These are phyloP conservation scores for Mamestra brassicae DNA, from an alignment of 2,888 invertebrate genomes.

Conservation along the genomic window DNA sequence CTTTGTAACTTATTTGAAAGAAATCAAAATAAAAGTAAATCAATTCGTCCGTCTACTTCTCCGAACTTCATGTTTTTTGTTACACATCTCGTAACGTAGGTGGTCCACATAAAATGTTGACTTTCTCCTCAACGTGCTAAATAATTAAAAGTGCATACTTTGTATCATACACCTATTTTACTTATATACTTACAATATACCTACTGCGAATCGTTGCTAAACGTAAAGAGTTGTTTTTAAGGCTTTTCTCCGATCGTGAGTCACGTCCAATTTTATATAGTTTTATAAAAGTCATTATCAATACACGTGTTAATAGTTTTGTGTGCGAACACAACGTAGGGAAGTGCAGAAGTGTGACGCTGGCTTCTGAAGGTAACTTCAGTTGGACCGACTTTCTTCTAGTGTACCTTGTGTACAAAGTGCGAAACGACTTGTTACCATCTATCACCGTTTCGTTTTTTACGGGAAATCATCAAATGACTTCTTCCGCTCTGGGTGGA, in stretches of 20 bases:
- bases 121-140: constrained; percentile 46
- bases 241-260: constrained; percentile 41
- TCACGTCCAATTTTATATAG: constrained; percentile 48
- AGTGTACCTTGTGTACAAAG: no score
- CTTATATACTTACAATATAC: not conserved
- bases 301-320: constrained; percentile 24
- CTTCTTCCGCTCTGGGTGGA: no score
- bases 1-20: not conserved
- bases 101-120: constrained; percentile 32
- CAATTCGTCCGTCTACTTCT: constrained; percentile 2
- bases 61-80: constrained; percentile 6
- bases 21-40: constrained; percentile 6
- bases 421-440: no score
- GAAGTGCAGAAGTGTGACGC: constrained; percentile 3
- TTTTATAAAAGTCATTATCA: constrained; percentile 50
- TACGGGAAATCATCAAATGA: no score
- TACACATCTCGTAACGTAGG: constrained; percentile 9
- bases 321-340: not conserved
- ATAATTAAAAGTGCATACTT: constrained; percentile 46
- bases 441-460: no score
- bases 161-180: constrained; percentile 2
- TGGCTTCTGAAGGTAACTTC: no score
- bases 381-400: no score
- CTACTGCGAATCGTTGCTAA: constrained; percentile 6
- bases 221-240: constrained; percentile 29